These are phyloP conservation scores for Eristalis intricaria DNA, from an alignment of 2,888 invertebrate species.

Conservation along the genomic window DNA sequence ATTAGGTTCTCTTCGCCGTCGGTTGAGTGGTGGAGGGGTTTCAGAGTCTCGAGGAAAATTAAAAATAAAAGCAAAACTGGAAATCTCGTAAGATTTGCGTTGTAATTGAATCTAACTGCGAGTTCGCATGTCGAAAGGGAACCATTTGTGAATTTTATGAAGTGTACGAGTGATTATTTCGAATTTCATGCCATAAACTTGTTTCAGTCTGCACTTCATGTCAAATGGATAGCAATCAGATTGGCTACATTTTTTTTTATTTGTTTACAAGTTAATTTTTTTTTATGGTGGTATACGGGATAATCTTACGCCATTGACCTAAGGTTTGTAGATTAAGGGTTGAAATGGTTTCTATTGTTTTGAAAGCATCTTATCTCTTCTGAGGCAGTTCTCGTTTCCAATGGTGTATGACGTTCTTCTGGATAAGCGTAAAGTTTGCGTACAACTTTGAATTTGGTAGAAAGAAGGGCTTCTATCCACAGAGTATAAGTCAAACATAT, in stretches of 20 bases:
- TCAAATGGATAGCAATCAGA: not conserved
- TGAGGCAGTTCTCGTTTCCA: too few species aligned
- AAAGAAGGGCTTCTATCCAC: too few species aligned
- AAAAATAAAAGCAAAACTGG: not conserved
- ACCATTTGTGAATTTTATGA: not conserved
- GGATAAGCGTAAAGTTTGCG: too few species aligned
- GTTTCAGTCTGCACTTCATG: not conserved
- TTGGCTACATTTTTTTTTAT: not conserved
- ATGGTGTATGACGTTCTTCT: too few species aligned
- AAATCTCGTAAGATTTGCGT: not conserved
- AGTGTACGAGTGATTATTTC: not conserved
- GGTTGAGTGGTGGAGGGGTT: not conserved
- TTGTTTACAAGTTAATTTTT: not conserved
- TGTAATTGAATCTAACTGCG: not conserved
- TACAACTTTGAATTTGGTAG: too few species aligned
- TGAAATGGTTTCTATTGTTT: too few species aligned
- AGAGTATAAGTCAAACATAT: too few species aligned
- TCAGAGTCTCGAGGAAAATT: not conserved
- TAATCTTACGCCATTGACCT: not conserved
- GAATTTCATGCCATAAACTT: not conserved
- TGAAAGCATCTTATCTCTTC: too few species aligned
- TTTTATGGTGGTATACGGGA: not conserved
- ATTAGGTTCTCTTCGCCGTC: not conserved
- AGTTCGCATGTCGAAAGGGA: not conserved
- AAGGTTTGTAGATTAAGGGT: not conserved